Conservation (phyloP, 2,113 vertebrate genomes). For the Cathartes aura region DNA sequence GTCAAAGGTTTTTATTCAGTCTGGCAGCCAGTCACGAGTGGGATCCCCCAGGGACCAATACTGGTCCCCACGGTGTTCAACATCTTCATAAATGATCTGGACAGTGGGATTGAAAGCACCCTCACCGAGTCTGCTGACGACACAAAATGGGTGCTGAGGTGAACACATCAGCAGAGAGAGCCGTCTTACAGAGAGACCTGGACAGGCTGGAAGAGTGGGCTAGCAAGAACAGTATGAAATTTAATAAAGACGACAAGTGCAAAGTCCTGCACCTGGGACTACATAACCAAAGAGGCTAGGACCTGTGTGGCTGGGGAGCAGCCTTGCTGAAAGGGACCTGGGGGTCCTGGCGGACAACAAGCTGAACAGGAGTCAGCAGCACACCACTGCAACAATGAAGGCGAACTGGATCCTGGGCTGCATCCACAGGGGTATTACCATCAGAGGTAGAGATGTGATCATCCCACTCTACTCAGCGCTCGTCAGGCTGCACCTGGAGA, state of each 20-base stretch:
- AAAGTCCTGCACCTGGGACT: not conserved
- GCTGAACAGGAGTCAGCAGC: not conserved
- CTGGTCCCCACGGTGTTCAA: not conserved
- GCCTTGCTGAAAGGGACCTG: not conserved
- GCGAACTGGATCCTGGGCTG: not conserved
- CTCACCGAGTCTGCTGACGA: not conserved
- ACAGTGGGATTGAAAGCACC: not conserved
- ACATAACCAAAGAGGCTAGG: not conserved
- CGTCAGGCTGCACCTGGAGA: not conserved
- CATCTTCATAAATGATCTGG: not conserved
- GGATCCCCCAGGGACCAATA: not conserved
- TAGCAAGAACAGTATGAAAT: not conserved
- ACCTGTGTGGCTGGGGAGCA: not conserved
- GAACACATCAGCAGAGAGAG: rapidly evolving
- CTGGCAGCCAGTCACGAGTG: not conserved
- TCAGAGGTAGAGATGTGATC: not conserved
- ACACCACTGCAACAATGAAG: rapidly evolving
- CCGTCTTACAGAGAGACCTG: not conserved
- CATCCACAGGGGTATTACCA: not conserved
- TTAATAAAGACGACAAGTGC: not conserved
- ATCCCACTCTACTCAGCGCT: not conserved
- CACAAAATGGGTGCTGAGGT: not conserved
- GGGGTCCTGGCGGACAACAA: not conserved
- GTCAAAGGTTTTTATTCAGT: not conserved
- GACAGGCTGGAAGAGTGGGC: not conserved